Evolutionary conservation across 2,113 vertebrate genomes (phyloP), one percentile per base, ranked within the genome.

Genomic region (Petaurus breviceps): DNA sequence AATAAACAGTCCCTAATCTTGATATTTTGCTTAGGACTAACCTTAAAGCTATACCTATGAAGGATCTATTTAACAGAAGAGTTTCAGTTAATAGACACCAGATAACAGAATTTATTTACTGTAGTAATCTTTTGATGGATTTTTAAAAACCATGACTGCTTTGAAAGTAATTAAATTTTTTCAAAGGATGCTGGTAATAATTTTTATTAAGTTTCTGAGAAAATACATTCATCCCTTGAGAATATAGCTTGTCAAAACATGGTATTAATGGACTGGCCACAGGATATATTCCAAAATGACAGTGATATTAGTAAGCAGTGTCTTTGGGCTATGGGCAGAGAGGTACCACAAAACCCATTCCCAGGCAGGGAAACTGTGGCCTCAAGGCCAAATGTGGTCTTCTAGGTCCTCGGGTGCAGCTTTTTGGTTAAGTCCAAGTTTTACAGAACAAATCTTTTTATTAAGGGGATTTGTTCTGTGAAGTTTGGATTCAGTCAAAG

Each of bases 251-350:
- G 92, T 46, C 12, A 47, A 94, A 53, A 89, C 4, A 43, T 51
- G 47, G 7, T 84, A 52, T 28, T 68, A 10, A 3, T n/a, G 1
- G 25, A 95, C 77, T 93, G 51, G 23, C 22, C 23, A 19, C 50
- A 53, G n/a, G 31, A 57, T 24, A 2, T 46, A 84, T 93, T 92
- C 96, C 94, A 50, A 91, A 92, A 94, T 92, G 37, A 94, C 91
- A 94, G 89, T 9, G 5, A n/a, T 1, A 24, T 95, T 61, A 26
- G 2, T 93, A 46, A 84, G 16, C 16, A 92, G 24, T 14, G 37
- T 84, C n/a, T 43, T 84, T 84, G 19, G 2, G 19, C n/a, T 84
- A 43, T 84, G 68, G n/a, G 1, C 19, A 84, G n/a, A 84, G 12
- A 77, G 16, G 37, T n/a, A n/a, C 61, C 4, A 77, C 37, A n/a